A percentile compares a stretch with the other conserved stretches of the same genome.
phyloP scores from a whole-genome alignment of 2,888 invertebrate genomes.

The Meta bourneti region DNA sequence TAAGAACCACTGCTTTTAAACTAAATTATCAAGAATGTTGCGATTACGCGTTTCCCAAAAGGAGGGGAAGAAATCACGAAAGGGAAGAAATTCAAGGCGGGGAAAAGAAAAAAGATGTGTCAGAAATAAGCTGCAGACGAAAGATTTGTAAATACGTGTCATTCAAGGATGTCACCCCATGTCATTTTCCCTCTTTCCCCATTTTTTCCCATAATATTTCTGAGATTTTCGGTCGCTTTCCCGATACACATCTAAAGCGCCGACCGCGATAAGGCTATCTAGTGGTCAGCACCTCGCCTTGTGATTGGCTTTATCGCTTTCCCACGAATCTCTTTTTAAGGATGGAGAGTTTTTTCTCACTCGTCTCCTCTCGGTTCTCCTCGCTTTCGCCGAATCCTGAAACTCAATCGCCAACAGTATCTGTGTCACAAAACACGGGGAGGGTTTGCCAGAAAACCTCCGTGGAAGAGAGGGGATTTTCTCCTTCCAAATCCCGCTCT shows the following conservation, averaged over 20 bases:
- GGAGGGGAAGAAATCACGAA: neutral
- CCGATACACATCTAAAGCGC: conserved; percentile 47
- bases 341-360: neutral
- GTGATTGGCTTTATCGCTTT: conserved; percentile 67
- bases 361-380: neutral
- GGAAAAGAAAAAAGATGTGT: neutral
- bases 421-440: conserved; percentile 56
- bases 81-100: neutral
- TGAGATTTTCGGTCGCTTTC: conserved; percentile 6
- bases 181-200: neutral
- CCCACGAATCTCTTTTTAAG: conserved; percentile 65
- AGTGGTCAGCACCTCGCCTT: conserved; percentile 56
- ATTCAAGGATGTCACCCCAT: conserved; percentile 12
- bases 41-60: too few relatives aligned
- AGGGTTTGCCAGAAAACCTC: conserved; percentile 45
- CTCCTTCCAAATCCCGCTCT: neutral
- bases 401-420: conserved; percentile 59
- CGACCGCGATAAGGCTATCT: conserved; percentile 57
- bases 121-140: neutral
- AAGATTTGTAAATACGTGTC: conserved; percentile 32
- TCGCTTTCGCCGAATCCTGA: conserved; percentile 45
- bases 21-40: too few relatives aligned
- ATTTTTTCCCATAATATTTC: conserved; percentile 9
- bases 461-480: neutral
- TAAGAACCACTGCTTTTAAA: too few relatives aligned